Evolutionary conservation across 2,888 invertebrate species (phyloP).

Genomic region (Aphrophora alni): DNA sequence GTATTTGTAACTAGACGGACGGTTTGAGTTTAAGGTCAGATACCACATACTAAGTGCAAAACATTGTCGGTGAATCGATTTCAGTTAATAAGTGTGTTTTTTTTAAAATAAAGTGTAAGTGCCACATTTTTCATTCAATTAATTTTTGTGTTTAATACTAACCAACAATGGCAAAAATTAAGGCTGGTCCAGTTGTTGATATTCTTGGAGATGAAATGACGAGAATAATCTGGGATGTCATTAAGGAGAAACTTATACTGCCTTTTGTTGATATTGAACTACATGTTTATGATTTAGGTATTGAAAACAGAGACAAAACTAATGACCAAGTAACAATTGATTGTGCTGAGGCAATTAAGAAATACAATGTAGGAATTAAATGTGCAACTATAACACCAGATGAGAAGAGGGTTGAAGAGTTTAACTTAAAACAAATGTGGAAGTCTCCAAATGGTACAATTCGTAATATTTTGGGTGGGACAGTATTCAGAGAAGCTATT

Average conservation of each 20-base stretch:
- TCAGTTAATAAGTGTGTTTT: too few relatives aligned
- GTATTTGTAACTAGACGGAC: too few relatives aligned
- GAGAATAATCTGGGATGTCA: slow-evolving; percentile 97
- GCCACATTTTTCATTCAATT: too few relatives aligned
- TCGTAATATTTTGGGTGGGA: slow-evolving; percentile 85
- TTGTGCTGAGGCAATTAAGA: slow-evolving; percentile 94
- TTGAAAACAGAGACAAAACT: slow-evolving; percentile 93
- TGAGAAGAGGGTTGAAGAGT: slow-evolving; percentile 92
- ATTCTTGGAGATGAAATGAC: slow-evolving; percentile 97
- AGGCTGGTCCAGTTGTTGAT: slow-evolving; percentile 87
- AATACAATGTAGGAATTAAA: slow-evolving; percentile 98
- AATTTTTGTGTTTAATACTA: too few relatives aligned
- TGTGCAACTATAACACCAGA: slow-evolving; percentile 99
- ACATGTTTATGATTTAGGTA: slow-evolving; percentile 92
- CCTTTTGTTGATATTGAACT: slow-evolving; percentile 96
- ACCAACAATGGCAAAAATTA: slow-evolving; percentile 51
- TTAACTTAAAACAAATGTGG: slow-evolving; percentile 89
- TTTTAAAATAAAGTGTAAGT: too few relatives aligned
- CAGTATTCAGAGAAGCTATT: slow-evolving; percentile 85
- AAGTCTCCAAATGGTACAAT: slow-evolving; percentile 90
- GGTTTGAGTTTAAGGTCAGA: too few relatives aligned
- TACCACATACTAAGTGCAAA: too few relatives aligned
- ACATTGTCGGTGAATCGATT: too few relatives aligned
- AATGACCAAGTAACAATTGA: slow-evolving; percentile 96
- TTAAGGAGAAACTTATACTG: slow-evolving; percentile 95